Evolutionary conservation across 2,888 invertebrate genomes (phyloP).

Genomic region (Theretra japonica): DNA sequence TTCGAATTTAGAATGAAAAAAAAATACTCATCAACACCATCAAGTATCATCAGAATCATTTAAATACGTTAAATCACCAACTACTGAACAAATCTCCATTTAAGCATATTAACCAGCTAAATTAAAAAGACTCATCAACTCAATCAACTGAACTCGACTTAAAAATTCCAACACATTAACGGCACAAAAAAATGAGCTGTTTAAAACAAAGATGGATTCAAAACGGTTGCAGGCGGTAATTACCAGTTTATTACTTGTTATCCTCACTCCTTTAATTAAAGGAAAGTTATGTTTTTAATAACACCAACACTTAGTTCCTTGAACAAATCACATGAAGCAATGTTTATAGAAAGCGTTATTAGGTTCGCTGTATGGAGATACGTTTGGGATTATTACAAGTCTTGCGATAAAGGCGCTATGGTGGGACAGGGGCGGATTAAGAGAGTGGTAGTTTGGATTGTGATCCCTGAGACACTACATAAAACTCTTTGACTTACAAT

Average conservation of each 20-base stretch:
- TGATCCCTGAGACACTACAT: background rate
- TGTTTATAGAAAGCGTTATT: conserved; percentile 68
- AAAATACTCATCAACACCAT: no score
- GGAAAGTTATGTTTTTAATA: conserved; percentile 22
- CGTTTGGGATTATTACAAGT: conserved; percentile 71
- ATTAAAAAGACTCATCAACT: background rate
- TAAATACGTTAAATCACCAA: background rate
- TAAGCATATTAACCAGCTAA: background rate
- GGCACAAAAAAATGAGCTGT: conserved; percentile 12
- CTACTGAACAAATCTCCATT: conserved; percentile 3
- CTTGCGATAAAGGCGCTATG: conserved; percentile 75
- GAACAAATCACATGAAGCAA: conserved; percentile 54
- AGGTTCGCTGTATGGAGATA: conserved; percentile 48
- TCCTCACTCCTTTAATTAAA: conserved; percentile 10
- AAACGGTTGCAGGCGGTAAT: background rate
- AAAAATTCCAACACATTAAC: conserved; percentile 13
- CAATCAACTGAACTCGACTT: conserved; percentile 3
- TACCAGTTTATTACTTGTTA: conserved; percentile 18
- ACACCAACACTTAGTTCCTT: conserved; percentile 28
- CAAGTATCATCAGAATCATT: background rate
- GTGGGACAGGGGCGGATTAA: conserved; percentile 39
- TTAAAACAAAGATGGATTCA: conserved; percentile 8
- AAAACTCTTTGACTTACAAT: background rate
- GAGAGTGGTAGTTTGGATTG: background rate
- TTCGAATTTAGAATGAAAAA: no score